Evolutionary conservation across 2,113 vertebrate genomes (phyloP).

Genomic region (Sander lucioperca): DNA sequence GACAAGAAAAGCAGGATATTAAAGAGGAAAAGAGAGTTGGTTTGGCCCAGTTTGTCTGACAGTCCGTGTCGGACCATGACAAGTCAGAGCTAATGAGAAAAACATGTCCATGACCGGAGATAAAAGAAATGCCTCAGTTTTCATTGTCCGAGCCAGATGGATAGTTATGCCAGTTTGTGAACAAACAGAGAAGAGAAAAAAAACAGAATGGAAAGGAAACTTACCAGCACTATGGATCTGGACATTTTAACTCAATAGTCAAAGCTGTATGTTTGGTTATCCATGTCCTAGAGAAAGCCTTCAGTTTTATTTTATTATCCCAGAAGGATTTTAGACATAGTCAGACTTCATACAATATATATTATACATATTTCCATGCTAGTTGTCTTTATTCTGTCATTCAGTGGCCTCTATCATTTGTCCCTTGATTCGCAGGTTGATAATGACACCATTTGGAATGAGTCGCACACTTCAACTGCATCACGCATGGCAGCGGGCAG

Average conservation of each 20-base stretch:
- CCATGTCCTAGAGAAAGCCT: neutral
- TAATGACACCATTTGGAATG: constrained; percentile 97
- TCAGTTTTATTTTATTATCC: constrained; percentile 10
- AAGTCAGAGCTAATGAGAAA: constrained; percentile 70
- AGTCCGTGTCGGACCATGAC: constrained; percentile 69
- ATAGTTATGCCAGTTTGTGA: constrained; percentile 56
- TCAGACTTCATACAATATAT: neutral
- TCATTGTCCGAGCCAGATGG: constrained; percentile 65
- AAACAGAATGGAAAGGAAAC: constrained; percentile 35
- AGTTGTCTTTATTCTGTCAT: neutral
- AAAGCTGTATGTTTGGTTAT: constrained; percentile 6
- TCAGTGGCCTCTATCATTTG: neutral
- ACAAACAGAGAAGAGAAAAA: constrained; percentile 49
- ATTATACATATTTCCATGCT: neutral
- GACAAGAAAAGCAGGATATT: constrained; percentile 54
- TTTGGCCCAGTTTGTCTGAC: constrained; percentile 52
- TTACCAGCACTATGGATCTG: constrained; percentile 25
- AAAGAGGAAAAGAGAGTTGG: constrained; percentile 67
- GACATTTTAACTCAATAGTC: constrained; percentile 4
- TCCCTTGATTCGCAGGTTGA: constrained; percentile 87
- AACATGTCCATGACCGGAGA: constrained; percentile 66
- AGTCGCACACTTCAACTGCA: constrained; percentile 94
- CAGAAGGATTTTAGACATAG: neutral
- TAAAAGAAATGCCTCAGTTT: constrained; percentile 72
- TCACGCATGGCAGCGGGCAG: constrained; percentile 93